Evolutionary conservation across 1,140 invertebrate genomes (phyloP).

Genomic region (Pantala flavescens): DNA sequence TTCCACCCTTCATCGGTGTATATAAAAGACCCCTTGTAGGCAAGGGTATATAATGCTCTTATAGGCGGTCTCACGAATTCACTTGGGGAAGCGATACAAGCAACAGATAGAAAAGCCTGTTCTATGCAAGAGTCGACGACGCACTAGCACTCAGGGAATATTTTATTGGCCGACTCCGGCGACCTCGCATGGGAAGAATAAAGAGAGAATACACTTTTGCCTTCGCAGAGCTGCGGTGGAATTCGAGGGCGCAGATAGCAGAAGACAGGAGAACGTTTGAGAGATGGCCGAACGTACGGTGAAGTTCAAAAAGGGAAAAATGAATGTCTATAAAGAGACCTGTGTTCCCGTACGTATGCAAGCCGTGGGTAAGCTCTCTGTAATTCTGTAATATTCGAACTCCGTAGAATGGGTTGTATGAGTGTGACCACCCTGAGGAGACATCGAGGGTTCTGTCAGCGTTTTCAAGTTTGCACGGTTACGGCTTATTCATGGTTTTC

Average conservation of each 20-base stretch:
- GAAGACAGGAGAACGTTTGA: background rate
- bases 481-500: too few species aligned
- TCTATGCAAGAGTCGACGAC: background rate
- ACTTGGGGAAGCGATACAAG: background rate
- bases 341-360: too few species aligned
- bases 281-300: background rate
- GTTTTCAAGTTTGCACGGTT: too few species aligned
- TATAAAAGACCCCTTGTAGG: background rate
- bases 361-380: too few species aligned
- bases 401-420: too few species aligned
- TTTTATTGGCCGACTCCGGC: background rate
- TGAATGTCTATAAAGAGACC: too few species aligned
- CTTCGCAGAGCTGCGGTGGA: too few species aligned
- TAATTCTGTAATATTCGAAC: too few species aligned
- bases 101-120: background rate
- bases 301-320: too few species aligned
- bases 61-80: background rate
- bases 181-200: background rate
- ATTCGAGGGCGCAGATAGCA: background rate
- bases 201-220: background rate
- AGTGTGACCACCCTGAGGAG: too few species aligned
- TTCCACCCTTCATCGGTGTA: background rate
- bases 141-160: background rate
- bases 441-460: too few species aligned
- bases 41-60: constrained; percentile 2